Base-by-base conservation (phyloP, 2,113 vertebrate species). In the Galeopterus variegatus region DNA sequence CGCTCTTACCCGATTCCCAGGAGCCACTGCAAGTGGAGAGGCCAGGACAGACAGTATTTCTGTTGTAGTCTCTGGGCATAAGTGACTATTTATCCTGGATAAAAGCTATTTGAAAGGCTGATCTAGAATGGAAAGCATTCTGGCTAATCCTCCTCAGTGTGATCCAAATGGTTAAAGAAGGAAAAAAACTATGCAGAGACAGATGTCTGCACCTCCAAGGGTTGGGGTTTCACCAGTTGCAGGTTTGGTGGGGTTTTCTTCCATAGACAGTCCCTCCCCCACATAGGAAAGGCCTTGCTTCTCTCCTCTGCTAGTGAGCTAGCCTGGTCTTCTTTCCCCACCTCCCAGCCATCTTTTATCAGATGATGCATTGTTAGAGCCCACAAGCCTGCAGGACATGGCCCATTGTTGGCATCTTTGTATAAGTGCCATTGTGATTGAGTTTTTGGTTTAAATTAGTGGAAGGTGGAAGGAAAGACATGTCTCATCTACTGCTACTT, bases 241-340 rank as follows among this genome's bases (percentile, higher is more conserved):
- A 15, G 33, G 36, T 58, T 56, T 82, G 67, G 76, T 13, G 36
- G 26, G 24, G 36, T 31, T 23, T 95, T 73, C 84, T 81, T 52
- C 56, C 54, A 13, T 0, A 12, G 36, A 24, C 1, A 2, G 8
- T 28, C 8, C 28, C 12, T 56, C 11, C 15, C 26, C 17, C 4
- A 28, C 6, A 1, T 0, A 77, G 60, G 70, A 64, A 50, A 60
- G 45, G 12, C 45, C 69, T 73, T 14, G 4, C 80, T 62, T 70
- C 54, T 65, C 54, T 28, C 33, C 50, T 36, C 21, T n/a, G 58
- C 31, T 65, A 3, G 14, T 19, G 65, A 85, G 7, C 18, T 56
- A 17, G 26, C 23, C 36, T 11, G 3, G 73, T 5, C 58, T 19
- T 50, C 69, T 73, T 73, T 31, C 9, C 58, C 60, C 1, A 15